Evolutionary conservation across 2,797 vertebrate species (phyloP).

Genomic region (Micromesistius poutassou): DNA sequence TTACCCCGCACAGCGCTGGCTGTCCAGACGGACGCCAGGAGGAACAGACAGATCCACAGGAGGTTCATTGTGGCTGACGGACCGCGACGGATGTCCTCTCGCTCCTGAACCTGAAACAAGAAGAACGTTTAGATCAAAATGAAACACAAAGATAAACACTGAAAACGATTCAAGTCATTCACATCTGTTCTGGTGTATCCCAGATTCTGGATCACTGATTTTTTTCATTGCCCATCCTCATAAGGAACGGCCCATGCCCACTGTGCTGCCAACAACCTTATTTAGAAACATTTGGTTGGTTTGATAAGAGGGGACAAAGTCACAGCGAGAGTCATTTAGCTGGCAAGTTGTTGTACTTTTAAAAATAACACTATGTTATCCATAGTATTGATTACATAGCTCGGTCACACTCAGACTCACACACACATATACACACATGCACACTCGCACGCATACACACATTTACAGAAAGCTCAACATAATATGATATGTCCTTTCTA

Average conservation of each 20-base stretch:
- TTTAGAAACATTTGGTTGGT: not conserved
- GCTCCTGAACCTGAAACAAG: conserved; percentile 34
- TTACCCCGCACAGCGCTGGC: conserved; percentile 61
- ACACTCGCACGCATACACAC: not conserved
- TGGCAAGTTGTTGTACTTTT: not conserved
- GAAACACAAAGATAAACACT: not conserved
- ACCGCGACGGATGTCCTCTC: not conserved
- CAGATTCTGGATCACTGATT: not conserved
- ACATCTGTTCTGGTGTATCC: not conserved
- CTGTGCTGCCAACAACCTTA: not conserved
- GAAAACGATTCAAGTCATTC: no score
- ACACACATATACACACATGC: not conserved
- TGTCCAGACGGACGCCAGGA: conserved; percentile 55
- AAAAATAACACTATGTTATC: not conserved
- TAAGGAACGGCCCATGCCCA: not conserved
- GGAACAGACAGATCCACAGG: conserved; percentile 40
- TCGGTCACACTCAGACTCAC: not conserved
- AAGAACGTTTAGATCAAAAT: not conserved
- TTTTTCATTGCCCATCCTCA: not conserved
- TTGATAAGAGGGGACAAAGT: not conserved
- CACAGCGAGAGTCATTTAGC: not conserved
- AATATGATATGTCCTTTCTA: not conserved
- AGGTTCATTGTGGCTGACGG: conserved; percentile 46
- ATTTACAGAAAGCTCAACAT: not conserved
- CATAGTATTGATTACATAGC: not conserved